Evolutionary conservation across 2,888 invertebrate genomes (phyloP), one percentile per base, ranked within the genome.

Genomic region (Athalia cordata): DNA sequence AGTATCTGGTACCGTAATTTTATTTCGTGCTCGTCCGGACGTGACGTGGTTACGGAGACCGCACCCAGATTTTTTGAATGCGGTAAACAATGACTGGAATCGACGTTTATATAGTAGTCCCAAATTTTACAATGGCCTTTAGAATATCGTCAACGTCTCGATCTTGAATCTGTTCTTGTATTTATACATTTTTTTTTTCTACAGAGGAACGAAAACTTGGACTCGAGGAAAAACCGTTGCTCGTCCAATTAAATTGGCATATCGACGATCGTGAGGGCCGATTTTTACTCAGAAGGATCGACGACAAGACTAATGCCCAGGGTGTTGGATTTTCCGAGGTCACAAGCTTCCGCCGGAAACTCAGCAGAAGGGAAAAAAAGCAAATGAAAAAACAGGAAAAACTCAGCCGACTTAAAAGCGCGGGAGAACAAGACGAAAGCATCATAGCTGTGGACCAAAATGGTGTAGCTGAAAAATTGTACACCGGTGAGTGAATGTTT

Each of bases 231-330:
- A 97, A 97, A 89, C 99, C 99, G 0, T 92, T 99, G 80, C 92
- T 98, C 81, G 99, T 99, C 79, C 99, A 99, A 91, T 93, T 99
- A 78, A 99, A 98, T 92, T 99, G 99, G 99, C 99, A 99, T 89
- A 97, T 98, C 79, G 99, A 99, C 89, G 99, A 99, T 90, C 93
- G 99, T 76, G 99, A 99, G 91, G 99, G 99, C 49, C 93, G 99
- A 80, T 99, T 99, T 91, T 92, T 99, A 82, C 93, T 99, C 79
- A 95, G 97, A 89, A 95, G 97, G 90, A 95, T 96, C 87, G 96
- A 96, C 88, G 96, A 95, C 87, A 96, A 95, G 90, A 96, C 96
- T 87, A 92, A 91, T 85, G 93, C 93, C 81, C 93, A 94, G 83
- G 93, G 93, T 47, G 92, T 93, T 80, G 93, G 95, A 81, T 93